Evolutionary conservation across 2,888 invertebrate species (phyloP).

Genomic region (Xylota segnis): DNA sequence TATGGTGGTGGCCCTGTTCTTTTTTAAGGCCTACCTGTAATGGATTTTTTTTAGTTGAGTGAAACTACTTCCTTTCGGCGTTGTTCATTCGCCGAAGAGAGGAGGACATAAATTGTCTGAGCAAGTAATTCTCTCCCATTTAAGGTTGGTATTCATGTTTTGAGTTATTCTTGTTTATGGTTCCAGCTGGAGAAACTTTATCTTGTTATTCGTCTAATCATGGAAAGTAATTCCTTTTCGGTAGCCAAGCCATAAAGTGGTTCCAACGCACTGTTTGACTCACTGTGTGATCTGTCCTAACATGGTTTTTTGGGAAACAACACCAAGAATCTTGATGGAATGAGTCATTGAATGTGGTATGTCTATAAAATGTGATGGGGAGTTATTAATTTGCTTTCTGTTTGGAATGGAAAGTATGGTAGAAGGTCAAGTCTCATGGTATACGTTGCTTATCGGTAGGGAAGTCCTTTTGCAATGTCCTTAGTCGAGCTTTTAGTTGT

Average conservation of each 20-base stretch:
- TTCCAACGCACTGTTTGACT: constrained; percentile 8
- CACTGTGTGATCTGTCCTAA: constrained; percentile 12
- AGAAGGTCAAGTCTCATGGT: too few relatives aligned
- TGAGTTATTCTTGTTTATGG: constrained; percentile 19
- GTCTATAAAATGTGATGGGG: background rate
- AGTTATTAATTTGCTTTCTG: background rate
- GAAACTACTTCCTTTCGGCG: constrained; percentile 29
- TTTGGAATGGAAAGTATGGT: background rate
- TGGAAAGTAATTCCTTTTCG: constrained; percentile 10
- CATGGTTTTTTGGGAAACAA: background rate
- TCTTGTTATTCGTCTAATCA: constrained; percentile 14
- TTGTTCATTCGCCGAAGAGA: constrained; percentile 3
- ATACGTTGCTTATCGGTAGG: too few relatives aligned
- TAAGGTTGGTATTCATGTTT: constrained; percentile 25
- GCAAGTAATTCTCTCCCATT: constrained; percentile 17
- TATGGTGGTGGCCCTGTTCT: constrained; percentile 12
- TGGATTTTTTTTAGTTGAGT: constrained; percentile 20
- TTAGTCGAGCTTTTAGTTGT: too few relatives aligned
- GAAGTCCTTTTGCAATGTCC: too few relatives aligned
- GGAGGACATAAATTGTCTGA: constrained; percentile 27
- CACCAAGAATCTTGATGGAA: background rate
- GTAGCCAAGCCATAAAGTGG: constrained; percentile 2
- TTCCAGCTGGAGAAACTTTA: background rate
- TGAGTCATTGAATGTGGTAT: constrained; percentile 27
- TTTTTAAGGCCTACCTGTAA: constrained; percentile 28